A percentile compares a stretch with the other conserved stretches of the same genome.
Evolutionary conservation across 2,888 invertebrate species (phyloP).

Genomic region (Eilema caniola): DNA sequence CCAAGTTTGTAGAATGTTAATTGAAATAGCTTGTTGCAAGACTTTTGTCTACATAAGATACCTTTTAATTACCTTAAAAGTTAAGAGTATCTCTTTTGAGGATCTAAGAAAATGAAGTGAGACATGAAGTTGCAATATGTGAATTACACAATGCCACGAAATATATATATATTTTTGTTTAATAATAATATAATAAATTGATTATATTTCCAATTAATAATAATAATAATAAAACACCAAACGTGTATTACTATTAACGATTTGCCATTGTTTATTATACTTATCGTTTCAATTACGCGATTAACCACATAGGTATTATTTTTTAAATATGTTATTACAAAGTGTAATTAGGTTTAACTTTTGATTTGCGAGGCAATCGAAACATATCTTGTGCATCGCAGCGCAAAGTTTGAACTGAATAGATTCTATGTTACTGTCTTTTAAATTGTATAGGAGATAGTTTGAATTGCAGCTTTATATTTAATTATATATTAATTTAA

Average conservation of each 20-base stretch:
- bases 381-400: background rate
- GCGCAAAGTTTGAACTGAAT: slow-evolving; percentile 19
- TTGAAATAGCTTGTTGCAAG: slow-evolving; percentile 45
- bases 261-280: background rate
- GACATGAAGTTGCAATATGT: slow-evolving; percentile 31
- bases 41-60: slow-evolving; percentile 35
- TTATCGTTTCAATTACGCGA: background rate
- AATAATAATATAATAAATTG: background rate
- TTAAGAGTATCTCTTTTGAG: slow-evolving; percentile 11
- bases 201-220: no score
- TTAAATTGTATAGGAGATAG: slow-evolving; percentile 16
- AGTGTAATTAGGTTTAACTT: no score
- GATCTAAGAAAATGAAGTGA: slow-evolving; percentile 15
- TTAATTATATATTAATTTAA: slow-evolving; percentile 40
- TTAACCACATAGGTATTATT: background rate
- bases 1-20: slow-evolving; percentile 48
- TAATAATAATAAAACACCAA: background rate
- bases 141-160: slow-evolving; percentile 8
- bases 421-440: slow-evolving; percentile 30
- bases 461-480: slow-evolving; percentile 41
- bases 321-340: background rate
- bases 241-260: background rate
- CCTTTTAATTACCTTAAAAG: slow-evolving; percentile 28
- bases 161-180: background rate
- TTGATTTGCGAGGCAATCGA: no score